Conservation (phyloP, 2,113 vertebrate species). For the Osmerus mordax region DNA sequence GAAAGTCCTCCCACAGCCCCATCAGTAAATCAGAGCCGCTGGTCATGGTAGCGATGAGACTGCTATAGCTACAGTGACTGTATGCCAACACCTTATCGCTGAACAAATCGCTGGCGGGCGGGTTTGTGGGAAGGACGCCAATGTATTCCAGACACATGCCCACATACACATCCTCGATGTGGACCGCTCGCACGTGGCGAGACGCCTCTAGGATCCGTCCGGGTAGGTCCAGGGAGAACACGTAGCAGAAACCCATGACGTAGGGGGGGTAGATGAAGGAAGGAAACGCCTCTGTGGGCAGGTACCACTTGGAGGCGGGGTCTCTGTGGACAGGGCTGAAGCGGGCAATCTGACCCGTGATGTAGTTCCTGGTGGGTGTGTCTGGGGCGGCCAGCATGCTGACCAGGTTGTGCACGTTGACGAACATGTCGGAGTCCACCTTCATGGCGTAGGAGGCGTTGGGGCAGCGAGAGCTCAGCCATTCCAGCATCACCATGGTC, state of each 20-base stretch:
- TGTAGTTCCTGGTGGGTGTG: neutral
- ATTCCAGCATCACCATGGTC: conserved; percentile 60
- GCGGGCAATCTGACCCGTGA: neutral
- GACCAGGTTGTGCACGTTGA: conserved; percentile 16
- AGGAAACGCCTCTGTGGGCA: no score
- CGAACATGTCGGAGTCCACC: conserved; percentile 57
- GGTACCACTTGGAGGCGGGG: conserved; percentile 44
- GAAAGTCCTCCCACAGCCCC: neutral
- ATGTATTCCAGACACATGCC: neutral
- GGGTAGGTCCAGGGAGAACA: neutral
- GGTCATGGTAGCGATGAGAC: neutral
- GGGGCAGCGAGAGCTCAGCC: conserved; percentile 56
- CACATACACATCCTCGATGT: neutral
- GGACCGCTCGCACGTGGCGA: no score
- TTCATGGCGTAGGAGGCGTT: conserved; percentile 49
- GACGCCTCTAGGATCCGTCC: neutral
- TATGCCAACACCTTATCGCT: neutral
- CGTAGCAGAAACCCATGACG: neutral
- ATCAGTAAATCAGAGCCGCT: neutral
- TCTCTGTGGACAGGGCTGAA: neutral
- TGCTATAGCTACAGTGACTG: neutral
- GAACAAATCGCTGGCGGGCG: neutral
- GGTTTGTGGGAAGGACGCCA: neutral
- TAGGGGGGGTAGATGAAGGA: no score
- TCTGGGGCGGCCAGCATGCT: fast-evolving